Evolutionary conservation across 2,113 vertebrate genomes (phyloP).

Genomic region (Rhinolophus ferrumequinum): DNA sequence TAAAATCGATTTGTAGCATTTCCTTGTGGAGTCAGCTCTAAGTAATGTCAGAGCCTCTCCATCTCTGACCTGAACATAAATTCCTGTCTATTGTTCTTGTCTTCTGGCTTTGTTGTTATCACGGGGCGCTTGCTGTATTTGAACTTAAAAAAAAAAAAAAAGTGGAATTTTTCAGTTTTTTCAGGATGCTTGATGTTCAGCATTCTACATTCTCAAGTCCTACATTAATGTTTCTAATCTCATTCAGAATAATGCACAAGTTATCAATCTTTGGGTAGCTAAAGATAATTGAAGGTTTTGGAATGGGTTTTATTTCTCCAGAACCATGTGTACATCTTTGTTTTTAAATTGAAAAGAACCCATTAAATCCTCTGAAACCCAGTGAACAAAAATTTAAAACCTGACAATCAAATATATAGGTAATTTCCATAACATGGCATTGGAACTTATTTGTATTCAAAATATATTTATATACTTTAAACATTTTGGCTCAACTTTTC

Average conservation of each 20-base stretch:
- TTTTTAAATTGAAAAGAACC: neutral
- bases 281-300: constrained; percentile 18
- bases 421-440: neutral
- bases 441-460: neutral
- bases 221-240: neutral
- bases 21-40: neutral
- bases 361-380: constrained; percentile 31
- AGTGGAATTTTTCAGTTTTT: neutral
- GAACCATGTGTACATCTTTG: neutral
- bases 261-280: neutral
- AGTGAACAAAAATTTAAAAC: constrained; percentile 41
- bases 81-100: neutral
- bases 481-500: neutral
- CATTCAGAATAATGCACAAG: neutral
- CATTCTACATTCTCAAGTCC: neutral
- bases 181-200: neutral
- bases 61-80: neutral
- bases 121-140: neutral
- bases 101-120: neutral
- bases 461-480: neutral
- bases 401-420: neutral
- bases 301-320: constrained; percentile 30
- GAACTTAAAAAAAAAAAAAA: neutral
- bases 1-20: neutral
- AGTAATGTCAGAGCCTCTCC: neutral